Conservation (phyloP, 2,888 invertebrate genomes). For the Anaspis maculata region DNA sequence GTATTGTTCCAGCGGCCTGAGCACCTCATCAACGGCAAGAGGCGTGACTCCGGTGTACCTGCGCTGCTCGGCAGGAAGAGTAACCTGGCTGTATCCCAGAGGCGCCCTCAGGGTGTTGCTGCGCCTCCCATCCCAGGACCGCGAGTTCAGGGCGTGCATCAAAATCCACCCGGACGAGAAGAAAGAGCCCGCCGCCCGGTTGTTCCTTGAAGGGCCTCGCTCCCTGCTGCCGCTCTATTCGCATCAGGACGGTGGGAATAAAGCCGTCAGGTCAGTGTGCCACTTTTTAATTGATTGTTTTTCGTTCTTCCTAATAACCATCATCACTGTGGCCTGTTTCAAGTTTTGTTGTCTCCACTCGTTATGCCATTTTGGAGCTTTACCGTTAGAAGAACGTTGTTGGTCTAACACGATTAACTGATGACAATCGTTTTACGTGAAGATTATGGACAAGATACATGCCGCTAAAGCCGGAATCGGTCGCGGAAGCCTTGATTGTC, state of each 20-base stretch:
- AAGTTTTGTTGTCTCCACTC: too few relatives aligned
- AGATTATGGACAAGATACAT: too few relatives aligned
- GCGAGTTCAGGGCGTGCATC: conserved; percentile 64
- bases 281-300: too few relatives aligned
- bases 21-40: conserved; percentile 43
- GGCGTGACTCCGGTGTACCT: conserved; percentile 71
- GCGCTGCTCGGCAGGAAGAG: conserved; percentile 61
- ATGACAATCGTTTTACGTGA: too few relatives aligned
- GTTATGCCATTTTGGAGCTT: too few relatives aligned
- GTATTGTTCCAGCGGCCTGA: conserved; percentile 49
- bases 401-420: too few relatives aligned
- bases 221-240: conserved; percentile 52
- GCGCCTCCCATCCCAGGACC: conserved; percentile 47
- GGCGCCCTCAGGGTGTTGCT: conserved; percentile 64
- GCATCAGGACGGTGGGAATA: conserved; percentile 47
- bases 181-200: conserved; percentile 43
- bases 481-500: too few relatives aligned
- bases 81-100: conserved; percentile 69
- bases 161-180: conserved; percentile 43
- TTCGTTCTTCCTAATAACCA: too few relatives aligned
- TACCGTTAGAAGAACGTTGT: too few relatives aligned
- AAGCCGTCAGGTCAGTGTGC: conserved; percentile 37
- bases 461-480: too few relatives aligned
- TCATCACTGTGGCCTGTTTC: too few relatives aligned
- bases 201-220: conserved; percentile 58